Evolutionary conservation across 2,797 vertebrate species (phyloP), one percentile per base, ranked within the genome.

Genomic region (Paedocypris micromegethes): DNA sequence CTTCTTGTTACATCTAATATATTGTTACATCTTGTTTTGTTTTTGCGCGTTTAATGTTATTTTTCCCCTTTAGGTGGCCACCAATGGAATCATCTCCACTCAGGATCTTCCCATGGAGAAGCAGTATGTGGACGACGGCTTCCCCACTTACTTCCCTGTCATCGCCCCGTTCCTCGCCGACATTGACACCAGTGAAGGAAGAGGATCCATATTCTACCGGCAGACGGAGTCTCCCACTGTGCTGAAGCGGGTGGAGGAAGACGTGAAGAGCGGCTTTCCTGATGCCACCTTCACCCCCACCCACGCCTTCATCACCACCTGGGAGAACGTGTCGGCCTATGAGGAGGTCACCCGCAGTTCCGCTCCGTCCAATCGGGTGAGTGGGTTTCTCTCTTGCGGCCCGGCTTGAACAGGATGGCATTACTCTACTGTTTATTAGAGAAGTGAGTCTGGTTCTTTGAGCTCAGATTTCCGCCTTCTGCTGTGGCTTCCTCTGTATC

Each of bases 61-160:
- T 23, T 23, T 23, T 23, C 4, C 1, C 7, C 38, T 53, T 46
- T 73, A 99, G 96, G 95, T 99, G 80, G 93, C 94, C 59, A 99
- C 96, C 83, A 99, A 99, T n/a, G 96, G 96, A 40, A 91, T 98
- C 86, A 91, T 99, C 82, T 98, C 96, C 60, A 90, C 90, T 58
- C 92, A 94, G 80, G 94, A 97, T 82, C 90, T 99, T 72, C 96
- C 95, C 6, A 92, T 93, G 86, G 96, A 99, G 79, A 97, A 93
- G 72, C 94, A 98, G 64, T 99, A 99, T 3, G 95, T 99, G 2
- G 94, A 99, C 5, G 92, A 98, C 0, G 91, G 91, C 65, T 93
- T 98, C 73, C 96, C 96, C 38, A 97, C 93, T 0, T 94, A 98
- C 77, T 99, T 98, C 83, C 96, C 96, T 0, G 92, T 88, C 63